Evolutionary conservation across 2,797 vertebrate genomes (phyloP), one percentile per base, ranked within the genome.

Genomic region (Onychomys torridus): DNA sequence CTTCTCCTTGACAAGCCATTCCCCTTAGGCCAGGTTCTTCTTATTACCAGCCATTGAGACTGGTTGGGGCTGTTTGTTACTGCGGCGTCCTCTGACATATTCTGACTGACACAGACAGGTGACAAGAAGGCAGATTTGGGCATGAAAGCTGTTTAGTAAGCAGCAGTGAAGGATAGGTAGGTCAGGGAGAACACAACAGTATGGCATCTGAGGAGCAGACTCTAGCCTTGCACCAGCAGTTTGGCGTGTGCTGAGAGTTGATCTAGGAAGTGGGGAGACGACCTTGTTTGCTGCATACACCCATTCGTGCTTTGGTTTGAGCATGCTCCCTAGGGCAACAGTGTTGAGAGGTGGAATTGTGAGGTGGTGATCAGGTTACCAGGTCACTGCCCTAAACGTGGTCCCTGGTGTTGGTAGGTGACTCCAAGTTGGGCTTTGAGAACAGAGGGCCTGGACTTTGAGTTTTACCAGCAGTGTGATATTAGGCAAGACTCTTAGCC

Each of bases 251-350:
- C 25, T 0, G 27, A 67, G 55, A 46, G 23, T 43, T 49, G 34
- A 65, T 76, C 52, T 89, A 29, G 40, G 81, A 69, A 61, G 32
- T 9, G 14, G 27, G 55, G 43, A 23, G 88, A 82, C 91, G 97
- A 96, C 97, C 98, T 98, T 65, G 40, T 14, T 67, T 8, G 17
- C 40, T 49, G 29, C 10, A 6, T 2, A 29, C 1, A 27, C 3
- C 29, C 29, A 3, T 57, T 93, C 40, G 1, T 29, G 34, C 55
- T 49, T 1, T 13, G 79, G 43, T 59, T 49, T 32, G 16, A 81
- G 23, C 14, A 40, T n/a, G 52, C 14, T 25, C 17, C 76, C 55
- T 71, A 17, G 37, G 29, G 76, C 55, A 32, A 32, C 27, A 25
- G 40, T 49, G 25, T 37, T 10, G 17, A 63, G 52, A 71, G 34